A percentile compares a stretch with the other conserved stretches of the same genome.
Evolutionary conservation across 37 sponge, comb jelly and placozoan genomes (phyloP).

Genomic region (Aphrocallistes beatrix): DNA sequence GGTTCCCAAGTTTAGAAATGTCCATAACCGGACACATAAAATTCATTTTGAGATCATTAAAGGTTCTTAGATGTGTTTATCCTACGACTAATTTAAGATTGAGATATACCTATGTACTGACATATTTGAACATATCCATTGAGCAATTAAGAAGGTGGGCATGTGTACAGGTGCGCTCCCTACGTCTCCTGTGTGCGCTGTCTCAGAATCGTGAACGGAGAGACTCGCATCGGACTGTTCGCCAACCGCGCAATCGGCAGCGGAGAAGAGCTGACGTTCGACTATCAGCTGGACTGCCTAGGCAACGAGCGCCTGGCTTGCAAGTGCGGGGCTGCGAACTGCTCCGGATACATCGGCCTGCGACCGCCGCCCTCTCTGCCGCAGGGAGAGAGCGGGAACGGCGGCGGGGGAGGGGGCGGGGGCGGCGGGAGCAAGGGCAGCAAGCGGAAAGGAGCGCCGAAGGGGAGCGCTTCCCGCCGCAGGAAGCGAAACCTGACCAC

Average conservation of each 20-base stretch:
- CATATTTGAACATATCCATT: no score
- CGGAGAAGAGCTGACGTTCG: slow-evolving; percentile 80
- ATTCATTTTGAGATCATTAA: no score
- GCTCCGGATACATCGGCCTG: slow-evolving; percentile 64
- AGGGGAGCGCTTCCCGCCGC: background rate
- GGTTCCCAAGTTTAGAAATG: no score
- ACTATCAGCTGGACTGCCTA: slow-evolving; percentile 76
- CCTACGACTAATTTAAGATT: no score
- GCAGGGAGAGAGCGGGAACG: background rate
- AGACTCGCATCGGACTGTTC: slow-evolving; percentile 72
- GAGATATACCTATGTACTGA: no score
- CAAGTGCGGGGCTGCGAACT: slow-evolving; percentile 53
- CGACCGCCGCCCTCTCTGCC: background rate
- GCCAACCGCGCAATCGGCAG: slow-evolving; percentile 44
- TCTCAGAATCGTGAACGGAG: slow-evolving; percentile 41
- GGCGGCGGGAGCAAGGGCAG: background rate
- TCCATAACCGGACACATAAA: no score
- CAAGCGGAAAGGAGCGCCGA: background rate
- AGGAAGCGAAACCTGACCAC: background rate
- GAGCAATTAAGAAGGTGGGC: no score
- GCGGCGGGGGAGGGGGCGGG: no score
- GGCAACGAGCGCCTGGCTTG: slow-evolving; percentile 63
- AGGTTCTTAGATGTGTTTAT: no score
- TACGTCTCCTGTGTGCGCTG: slow-evolving; percentile 52
- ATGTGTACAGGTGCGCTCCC: slow-evolving; percentile 23